Conservation (phyloP, 2,888 invertebrate genomes). For the Mythimna pallens region DNA sequence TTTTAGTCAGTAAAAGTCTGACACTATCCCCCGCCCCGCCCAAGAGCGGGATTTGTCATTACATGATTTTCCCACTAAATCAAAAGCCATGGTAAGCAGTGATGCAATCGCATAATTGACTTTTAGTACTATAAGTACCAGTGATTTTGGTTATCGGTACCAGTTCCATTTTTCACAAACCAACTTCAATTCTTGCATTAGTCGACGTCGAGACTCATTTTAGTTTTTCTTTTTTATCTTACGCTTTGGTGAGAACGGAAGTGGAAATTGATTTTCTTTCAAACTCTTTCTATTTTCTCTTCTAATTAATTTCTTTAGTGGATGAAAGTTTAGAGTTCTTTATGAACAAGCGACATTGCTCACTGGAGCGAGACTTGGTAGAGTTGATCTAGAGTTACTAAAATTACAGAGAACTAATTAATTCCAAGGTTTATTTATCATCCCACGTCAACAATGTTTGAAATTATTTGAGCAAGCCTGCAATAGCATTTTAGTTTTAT, state of each 20-base stretch:
- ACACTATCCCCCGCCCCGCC: too few relatives aligned
- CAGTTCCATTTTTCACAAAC: slow-evolving; percentile 31
- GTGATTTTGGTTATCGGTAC: slow-evolving; percentile 23
- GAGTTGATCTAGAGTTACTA: slow-evolving; percentile 8
- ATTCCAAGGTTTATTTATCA: slow-evolving; percentile 7
- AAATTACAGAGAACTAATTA: slow-evolving; percentile 7
- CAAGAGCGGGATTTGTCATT: too few relatives aligned
- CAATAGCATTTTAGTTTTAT: background rate
- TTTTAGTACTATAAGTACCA: slow-evolving; percentile 36
- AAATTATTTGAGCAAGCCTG: background rate
- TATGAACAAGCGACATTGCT: slow-evolving; percentile 23
- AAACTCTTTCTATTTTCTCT: slow-evolving; percentile 50
- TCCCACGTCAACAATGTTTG: background rate
- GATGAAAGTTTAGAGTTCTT: slow-evolving; percentile 30
- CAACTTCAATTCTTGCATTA: slow-evolving; percentile 34
- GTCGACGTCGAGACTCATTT: slow-evolving; percentile 25
- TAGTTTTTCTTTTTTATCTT: slow-evolving; percentile 35
- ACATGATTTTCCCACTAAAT: too few relatives aligned
- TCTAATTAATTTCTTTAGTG: slow-evolving; percentile 52
- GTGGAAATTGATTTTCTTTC: slow-evolving; percentile 57
- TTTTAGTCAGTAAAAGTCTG: too few relatives aligned
- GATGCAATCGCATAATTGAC: slow-evolving; percentile 35
- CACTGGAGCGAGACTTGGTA: background rate
- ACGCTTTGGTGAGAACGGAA: slow-evolving; percentile 36
- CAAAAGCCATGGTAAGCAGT: too few relatives aligned